Conservation (phyloP, 2,888 invertebrate species). For the Orchesella flavescens region DNA sequence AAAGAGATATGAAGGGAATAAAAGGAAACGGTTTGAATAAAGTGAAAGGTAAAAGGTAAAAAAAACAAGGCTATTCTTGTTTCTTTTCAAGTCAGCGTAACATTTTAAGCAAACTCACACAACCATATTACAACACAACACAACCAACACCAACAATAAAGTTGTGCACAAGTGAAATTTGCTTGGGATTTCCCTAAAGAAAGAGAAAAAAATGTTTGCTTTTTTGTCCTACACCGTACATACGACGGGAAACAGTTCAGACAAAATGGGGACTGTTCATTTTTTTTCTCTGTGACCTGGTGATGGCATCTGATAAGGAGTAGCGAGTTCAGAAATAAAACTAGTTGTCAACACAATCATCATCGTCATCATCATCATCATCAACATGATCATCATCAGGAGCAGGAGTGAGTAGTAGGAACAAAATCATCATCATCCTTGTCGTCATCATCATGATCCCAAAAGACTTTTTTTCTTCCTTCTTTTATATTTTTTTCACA, state of each 20-base stretch:
- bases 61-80: neutral
- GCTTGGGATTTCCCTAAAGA: neutral
- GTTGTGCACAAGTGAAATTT: neutral
- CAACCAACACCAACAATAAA: neutral
- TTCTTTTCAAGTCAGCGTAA: neutral
- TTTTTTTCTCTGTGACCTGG: neutral
- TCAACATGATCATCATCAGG: neutral
- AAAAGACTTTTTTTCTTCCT: neutral
- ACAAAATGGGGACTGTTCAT: neutral
- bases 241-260: no score
- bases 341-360: neutral
- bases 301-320: neutral
- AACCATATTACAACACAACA: neutral
- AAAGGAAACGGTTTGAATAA: neutral
- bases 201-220: neutral
- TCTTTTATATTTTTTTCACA: neutral
- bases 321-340: no score
- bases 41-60: neutral
- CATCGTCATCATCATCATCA: neutral
- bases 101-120: no score
- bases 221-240: no score
- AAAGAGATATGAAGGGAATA: no score
- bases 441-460: slow-evolving; percentile 10
- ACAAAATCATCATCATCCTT: slow-evolving; percentile 1
- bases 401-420: neutral